Conservation (phyloP, 1,140 invertebrate species). For the Drosophila mauritiana region DNA sequence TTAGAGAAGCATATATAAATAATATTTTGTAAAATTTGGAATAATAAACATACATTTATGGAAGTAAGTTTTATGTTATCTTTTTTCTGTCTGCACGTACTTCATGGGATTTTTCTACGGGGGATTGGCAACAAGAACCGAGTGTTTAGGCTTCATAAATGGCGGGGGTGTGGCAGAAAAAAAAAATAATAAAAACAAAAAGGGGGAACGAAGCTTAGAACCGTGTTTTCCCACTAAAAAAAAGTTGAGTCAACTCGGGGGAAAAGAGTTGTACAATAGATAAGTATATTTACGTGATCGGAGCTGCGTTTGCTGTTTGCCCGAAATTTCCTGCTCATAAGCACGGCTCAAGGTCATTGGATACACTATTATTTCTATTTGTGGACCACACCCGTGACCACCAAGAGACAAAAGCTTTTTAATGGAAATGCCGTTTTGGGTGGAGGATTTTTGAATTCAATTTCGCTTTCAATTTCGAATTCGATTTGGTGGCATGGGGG, state of each 20-base stretch:
- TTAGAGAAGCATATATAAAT: no score
- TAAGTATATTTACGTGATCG: conserved; percentile 25
- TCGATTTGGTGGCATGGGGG: not conserved
- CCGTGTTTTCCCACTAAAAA: conserved; percentile 15
- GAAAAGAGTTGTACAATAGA: conserved; percentile 16
- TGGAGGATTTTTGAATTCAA: not conserved
- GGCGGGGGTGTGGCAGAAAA: conserved; percentile 10
- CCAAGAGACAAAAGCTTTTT: conserved; percentile 22
- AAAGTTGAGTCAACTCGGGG: not conserved
- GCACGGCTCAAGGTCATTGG: conserved; percentile 40
- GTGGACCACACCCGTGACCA: conserved; percentile 14
- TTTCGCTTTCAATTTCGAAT: not conserved
- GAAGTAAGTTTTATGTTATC: no score
- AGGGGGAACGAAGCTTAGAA: conserved; percentile 16
- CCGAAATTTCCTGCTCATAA: conserved; percentile 33
- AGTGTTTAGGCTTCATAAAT: conserved; percentile 23
- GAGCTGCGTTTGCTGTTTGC: conserved; percentile 17
- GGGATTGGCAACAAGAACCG: conserved; percentile 11
- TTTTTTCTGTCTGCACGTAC: not conserved
- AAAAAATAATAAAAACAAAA: not conserved
- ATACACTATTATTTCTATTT: conserved; percentile 1
- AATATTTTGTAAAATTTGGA: no score
- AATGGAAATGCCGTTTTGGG: conserved; percentile 12
- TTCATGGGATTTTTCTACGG: not conserved
- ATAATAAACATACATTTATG: no score